Evolutionary conservation across 1,140 invertebrate species (phyloP).

Genomic region (Kradibia gibbosae): DNA sequence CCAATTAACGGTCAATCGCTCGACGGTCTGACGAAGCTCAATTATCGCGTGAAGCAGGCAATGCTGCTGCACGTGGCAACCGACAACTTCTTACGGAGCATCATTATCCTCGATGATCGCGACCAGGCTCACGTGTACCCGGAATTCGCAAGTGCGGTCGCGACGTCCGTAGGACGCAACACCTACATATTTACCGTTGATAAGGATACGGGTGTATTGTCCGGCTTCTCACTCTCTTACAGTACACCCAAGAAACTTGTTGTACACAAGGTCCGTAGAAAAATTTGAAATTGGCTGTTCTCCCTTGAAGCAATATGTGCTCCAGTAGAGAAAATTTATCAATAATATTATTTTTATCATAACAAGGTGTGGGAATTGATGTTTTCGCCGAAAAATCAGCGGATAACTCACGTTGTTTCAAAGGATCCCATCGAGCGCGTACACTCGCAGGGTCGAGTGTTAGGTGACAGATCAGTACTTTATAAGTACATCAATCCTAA

Average conservation of each 20-base stretch:
- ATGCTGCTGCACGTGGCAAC: constrained; percentile 81
- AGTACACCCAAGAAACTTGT: constrained; percentile 69
- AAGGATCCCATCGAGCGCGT: constrained; percentile 89
- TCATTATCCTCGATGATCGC: constrained; percentile 84
- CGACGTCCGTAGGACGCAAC: constrained; percentile 71
- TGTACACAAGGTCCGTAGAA: constrained; percentile 64
- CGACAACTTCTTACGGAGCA: constrained; percentile 81
- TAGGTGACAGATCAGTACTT: constrained; percentile 95
- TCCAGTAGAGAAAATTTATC: background rate
- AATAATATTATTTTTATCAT: constrained; percentile 41
- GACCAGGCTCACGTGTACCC: constrained; percentile 82
- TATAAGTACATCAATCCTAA: constrained; percentile 99
- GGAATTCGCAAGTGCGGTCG: constrained; percentile 68
- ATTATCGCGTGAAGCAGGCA: constrained; percentile 83
- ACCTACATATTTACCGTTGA: constrained; percentile 84
- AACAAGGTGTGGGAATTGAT: constrained; percentile 80
- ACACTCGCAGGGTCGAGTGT: constrained; percentile 95
- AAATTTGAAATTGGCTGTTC: too few relatives aligned
- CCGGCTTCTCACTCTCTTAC: constrained; percentile 79
- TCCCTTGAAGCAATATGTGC: too few relatives aligned
- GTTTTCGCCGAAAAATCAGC: constrained; percentile 79
- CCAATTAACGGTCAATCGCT: constrained; percentile 85
- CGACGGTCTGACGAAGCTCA: constrained; percentile 76
- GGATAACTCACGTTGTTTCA: constrained; percentile 79
- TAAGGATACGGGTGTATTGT: constrained; percentile 76